phyloP scores from a whole-genome alignment of 2,888 invertebrate genomes.

The Dusona sp. region DNA sequence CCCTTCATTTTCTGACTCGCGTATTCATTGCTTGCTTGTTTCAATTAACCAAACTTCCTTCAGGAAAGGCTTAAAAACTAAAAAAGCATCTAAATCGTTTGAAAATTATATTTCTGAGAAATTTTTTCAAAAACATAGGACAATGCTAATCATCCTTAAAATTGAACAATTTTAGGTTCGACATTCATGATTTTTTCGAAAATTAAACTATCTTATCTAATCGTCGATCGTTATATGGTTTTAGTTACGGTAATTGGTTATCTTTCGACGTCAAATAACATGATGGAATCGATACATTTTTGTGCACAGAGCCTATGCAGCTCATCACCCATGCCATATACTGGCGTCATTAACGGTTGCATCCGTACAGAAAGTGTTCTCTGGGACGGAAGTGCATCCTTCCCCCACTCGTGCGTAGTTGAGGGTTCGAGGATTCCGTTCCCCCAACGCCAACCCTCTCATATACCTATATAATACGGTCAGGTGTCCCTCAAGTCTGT shows the following conservation, averaged over 20 bases:
- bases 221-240: background rate
- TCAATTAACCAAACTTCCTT: background rate
- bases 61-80: background rate
- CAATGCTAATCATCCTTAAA: background rate
- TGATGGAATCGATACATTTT: slow-evolving; percentile 34
- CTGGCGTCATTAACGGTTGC: slow-evolving; percentile 74
- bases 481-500: slow-evolving; percentile 20
- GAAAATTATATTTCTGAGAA: background rate
- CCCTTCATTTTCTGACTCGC: background rate
- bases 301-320: slow-evolving; percentile 7
- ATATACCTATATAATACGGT: slow-evolving; percentile 9
- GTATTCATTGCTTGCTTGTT: background rate
- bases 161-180: background rate
- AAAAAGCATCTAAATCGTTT: background rate
- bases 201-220: background rate
- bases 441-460: slow-evolving; percentile 41
- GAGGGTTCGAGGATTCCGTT: slow-evolving; percentile 46
- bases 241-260: slow-evolving; percentile 2
- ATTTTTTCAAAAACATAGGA: background rate
- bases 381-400: slow-evolving; percentile 82
- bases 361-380: slow-evolving; percentile 78
- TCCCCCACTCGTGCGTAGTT: slow-evolving; percentile 70
- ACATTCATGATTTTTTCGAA: background rate
- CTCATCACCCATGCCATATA: slow-evolving; percentile 57
- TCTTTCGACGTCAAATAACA: slow-evolving; percentile 19